These are phyloP conservation scores for Diachasma alloeum DNA, from an alignment of 1,140 invertebrate genomes.

Conservation along the genomic window DNA sequence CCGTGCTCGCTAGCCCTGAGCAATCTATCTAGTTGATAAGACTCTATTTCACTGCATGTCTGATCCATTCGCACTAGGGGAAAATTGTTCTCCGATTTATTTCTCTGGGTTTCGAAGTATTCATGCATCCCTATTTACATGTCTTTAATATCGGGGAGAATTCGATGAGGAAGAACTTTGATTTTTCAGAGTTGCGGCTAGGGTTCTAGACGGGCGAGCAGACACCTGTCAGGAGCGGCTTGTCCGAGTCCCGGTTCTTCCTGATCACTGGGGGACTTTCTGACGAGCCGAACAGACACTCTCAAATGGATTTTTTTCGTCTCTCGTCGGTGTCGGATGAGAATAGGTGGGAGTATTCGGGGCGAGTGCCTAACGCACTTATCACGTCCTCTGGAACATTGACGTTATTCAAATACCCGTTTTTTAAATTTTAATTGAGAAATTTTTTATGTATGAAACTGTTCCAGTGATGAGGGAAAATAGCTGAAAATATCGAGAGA, in stretches of 20 bases:
- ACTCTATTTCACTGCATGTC: not conserved
- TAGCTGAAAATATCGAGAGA: no score
- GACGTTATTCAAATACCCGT: no score
- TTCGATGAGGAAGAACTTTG: not conserved
- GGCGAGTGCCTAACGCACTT: slow-evolving; percentile 35
- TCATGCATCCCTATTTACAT: slow-evolving; percentile 1
- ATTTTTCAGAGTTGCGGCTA: not conserved
- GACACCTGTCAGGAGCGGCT: slow-evolving; percentile 43
- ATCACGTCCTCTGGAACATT: slow-evolving; percentile 45
- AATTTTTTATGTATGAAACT: not conserved
- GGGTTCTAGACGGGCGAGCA: not conserved
- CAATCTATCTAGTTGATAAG: not conserved
- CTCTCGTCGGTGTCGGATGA: slow-evolving; percentile 34
- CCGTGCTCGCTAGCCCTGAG: not conserved
- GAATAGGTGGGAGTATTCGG: slow-evolving; percentile 50
- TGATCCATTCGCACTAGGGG: not conserved
- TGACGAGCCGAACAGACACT: slow-evolving; percentile 48
- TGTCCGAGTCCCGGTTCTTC: slow-evolving; percentile 38
- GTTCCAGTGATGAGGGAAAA: no score
- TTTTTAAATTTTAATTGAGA: no score
- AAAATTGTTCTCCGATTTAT: not conserved
- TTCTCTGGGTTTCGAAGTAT: not conserved
- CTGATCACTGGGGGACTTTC: slow-evolving; percentile 35
- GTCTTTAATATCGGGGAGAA: not conserved
- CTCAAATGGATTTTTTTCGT: slow-evolving; percentile 56